A percentile compares a stretch with the other conserved stretches of the same genome.
phyloP scores from a whole-genome alignment of 2,113 vertebrate genomes.

The Amphiprion percula region DNA sequence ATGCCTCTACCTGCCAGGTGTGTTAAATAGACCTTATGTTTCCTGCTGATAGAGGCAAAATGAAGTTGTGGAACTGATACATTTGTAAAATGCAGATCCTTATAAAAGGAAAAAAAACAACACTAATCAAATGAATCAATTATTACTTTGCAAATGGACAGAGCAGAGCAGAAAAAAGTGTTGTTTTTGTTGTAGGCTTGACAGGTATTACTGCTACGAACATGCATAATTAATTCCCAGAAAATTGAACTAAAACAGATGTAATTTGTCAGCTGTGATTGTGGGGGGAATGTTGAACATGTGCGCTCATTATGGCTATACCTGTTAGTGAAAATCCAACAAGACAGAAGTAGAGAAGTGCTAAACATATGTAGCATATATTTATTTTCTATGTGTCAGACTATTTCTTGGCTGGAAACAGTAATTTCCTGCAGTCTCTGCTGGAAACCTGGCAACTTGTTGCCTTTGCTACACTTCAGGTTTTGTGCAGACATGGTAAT shows the following conservation, averaged over 20 bases:
- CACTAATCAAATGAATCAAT: background rate
- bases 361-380: background rate
- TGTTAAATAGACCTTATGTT: conserved; percentile 59
- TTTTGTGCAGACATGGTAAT: background rate
- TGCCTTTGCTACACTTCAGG: background rate
- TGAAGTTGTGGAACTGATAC: conserved; percentile 3
- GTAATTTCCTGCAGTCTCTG: background rate
- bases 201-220: background rate
- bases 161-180: background rate
- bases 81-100: conserved; percentile 24
- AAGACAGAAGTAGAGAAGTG: background rate
- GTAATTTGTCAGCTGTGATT: background rate
- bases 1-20: conserved; percentile 57
- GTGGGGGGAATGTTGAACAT: too few relatives aligned
- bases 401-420: conserved; percentile 4
- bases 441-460: conserved; percentile 32
- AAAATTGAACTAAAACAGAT: background rate
- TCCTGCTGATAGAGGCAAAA: conserved; percentile 45
- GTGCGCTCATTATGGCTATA: background rate
- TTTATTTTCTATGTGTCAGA: background rate
- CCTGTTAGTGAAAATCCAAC: background rate
- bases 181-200: background rate
- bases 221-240: too few relatives aligned
- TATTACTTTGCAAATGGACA: background rate
- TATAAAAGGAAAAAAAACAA: background rate